These are phyloP conservation scores for Ammodytes marinus DNA, from an alignment of 2,113 vertebrate species.

Conservation along the genomic window DNA sequence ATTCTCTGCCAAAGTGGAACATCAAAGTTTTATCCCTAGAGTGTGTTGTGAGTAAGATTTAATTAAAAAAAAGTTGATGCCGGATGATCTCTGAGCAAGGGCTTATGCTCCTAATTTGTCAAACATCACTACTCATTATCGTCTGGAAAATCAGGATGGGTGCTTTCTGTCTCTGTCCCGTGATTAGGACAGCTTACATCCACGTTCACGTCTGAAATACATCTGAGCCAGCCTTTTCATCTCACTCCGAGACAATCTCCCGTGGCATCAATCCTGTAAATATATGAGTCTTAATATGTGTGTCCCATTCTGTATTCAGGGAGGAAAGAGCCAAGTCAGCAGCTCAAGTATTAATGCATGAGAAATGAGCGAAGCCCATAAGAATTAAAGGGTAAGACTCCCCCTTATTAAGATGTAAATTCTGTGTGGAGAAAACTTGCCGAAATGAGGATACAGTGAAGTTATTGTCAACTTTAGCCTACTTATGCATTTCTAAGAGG, in stretches of 20 bases:
- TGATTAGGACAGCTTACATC: slow-evolving; percentile 73
- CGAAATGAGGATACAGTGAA: slow-evolving; percentile 81
- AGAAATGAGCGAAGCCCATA: slow-evolving; percentile 84
- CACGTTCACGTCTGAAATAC: slow-evolving; percentile 69
- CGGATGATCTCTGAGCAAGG: slow-evolving; percentile 55
- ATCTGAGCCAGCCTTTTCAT: slow-evolving; percentile 77
- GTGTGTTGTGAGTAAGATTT: slow-evolving; percentile 44
- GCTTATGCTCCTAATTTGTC: slow-evolving; percentile 71
- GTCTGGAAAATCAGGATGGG: slow-evolving; percentile 53
- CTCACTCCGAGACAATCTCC: slow-evolving; percentile 79
- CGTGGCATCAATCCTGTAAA: slow-evolving; percentile 84
- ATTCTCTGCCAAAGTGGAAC: not conserved
- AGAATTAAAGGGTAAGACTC: slow-evolving; percentile 85
- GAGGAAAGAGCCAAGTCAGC: slow-evolving; percentile 84
- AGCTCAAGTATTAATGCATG: slow-evolving; percentile 86
- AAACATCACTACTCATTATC: slow-evolving; percentile 68
- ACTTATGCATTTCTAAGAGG: slow-evolving; percentile 80
- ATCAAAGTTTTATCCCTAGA: slow-evolving; percentile 43
- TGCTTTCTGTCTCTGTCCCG: slow-evolving; percentile 45
- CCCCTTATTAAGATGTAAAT: slow-evolving; percentile 87
- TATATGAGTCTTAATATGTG: slow-evolving; percentile 85
- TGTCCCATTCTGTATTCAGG: slow-evolving; percentile 84
- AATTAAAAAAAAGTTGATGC: slow-evolving; percentile 43
- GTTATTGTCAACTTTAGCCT: slow-evolving; percentile 83
- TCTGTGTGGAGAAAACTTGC: slow-evolving; percentile 73